Evolutionary conservation across 2,113 vertebrate species (phyloP).

Genomic region (Alouatta palliata): DNA sequence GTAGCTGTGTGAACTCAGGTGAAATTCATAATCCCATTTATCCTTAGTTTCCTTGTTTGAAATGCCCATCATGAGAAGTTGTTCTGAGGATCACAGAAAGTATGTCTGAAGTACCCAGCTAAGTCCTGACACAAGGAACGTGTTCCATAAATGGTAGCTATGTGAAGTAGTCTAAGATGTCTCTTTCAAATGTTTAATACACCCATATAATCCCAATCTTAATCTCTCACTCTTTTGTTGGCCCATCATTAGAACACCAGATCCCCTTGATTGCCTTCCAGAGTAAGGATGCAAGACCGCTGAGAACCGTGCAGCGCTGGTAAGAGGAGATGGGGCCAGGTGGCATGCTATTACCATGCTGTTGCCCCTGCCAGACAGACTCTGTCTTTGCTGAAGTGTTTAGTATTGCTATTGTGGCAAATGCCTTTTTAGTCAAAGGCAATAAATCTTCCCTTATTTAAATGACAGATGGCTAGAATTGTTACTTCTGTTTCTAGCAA

Average conservation of each 20-base stretch:
- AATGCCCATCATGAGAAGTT: not conserved
- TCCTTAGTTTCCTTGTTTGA: constrained; percentile 32
- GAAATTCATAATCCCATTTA: constrained; percentile 25
- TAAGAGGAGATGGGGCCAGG: not conserved
- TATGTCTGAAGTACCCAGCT: not conserved
- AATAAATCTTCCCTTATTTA: constrained; percentile 36
- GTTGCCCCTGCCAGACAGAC: not conserved
- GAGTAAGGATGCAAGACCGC: not conserved
- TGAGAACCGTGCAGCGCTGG: not conserved
- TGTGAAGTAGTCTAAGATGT: not conserved
- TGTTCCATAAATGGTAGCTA: not conserved
- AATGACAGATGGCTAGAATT: constrained; percentile 34
- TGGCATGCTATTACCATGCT: not conserved
- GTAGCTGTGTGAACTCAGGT: not conserved
- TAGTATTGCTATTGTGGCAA: not conserved
- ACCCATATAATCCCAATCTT: not conserved
- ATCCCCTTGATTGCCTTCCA: not conserved
- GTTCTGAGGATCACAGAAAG: not conserved
- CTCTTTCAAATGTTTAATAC: not conserved
- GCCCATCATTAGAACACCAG: not conserved
- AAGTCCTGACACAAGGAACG: not conserved
- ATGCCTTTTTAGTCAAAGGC: constrained; percentile 21
- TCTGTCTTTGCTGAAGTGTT: not conserved
- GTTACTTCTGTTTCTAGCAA: constrained; percentile 39
- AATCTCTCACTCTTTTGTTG: not conserved